Evolutionary conservation across 2,113 vertebrate genomes (phyloP), one percentile per base, ranked within the genome.

Genomic region (Rhynchomys soricoides): DNA sequence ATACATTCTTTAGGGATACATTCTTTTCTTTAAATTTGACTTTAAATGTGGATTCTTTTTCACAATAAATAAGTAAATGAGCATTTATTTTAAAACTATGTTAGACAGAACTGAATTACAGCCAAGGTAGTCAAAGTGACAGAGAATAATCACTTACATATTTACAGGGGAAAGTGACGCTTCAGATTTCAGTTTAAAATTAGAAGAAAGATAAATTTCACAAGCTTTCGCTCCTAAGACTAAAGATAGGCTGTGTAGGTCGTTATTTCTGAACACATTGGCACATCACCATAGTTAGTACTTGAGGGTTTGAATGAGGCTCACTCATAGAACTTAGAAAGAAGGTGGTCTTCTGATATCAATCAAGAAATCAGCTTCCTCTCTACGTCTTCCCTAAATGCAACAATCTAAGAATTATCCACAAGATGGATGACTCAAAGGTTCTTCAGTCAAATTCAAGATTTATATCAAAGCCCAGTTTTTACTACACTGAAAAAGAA

Each of bases 161-260:
- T 94, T 94, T 96, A 9, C 59, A 79, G n/a, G 43, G 55, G 29
- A 48, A 96, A 78, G 68, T 37, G 86, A 71, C 82, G 94, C 83
- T 95, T 94, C 85, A 85, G 89, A 86, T 93, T 88, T 95, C 89
- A 96, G 83, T 94, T 96, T 96, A 91, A 96, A 97, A 97, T 94
- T 94, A 93, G 83, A 96, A 31, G 40, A 88, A 94, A 95, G 70
- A 92, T 96, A 93, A 93, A 62, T 96, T 96, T 97, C 91, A 94
- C 68, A 89, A 91, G 90, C 26, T 88, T 97, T 95, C 95, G 81
- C 91, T 96, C 78, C 91, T 93, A 93, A 90, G 37, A 45, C 91
- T 97, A 95, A 97, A 97, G 90, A 93, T 94, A 96, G 90, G 86
- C 64, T 95, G 85, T 90, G 95, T 96, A 95, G 93, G 96, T 93